Evolutionary conservation across 2,888 invertebrate genomes (phyloP), one percentile per base, ranked within the genome.

Genomic region (Biston betularia): DNA sequence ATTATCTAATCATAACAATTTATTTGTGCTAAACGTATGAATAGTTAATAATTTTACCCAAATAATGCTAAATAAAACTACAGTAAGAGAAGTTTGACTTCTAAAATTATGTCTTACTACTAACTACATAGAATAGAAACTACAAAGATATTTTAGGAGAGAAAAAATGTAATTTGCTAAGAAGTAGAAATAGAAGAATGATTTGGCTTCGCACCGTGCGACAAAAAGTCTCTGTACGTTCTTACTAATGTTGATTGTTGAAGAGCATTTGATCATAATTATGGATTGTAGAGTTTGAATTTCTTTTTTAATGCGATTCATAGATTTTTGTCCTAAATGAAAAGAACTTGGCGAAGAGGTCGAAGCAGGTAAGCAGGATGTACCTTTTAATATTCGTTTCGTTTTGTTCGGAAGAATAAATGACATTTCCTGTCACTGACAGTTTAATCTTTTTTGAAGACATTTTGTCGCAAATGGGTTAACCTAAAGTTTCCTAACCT

Each of bases 31-130:
- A 50, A 40, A 58, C 2, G 42, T 58, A 58, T 48, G 49, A 49
- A 40, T 49, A 49, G 38, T 38, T 38, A 38, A 38, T 38, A 9
- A 49, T 14, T 53, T 35, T 57, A 45, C 33, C 33, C 24, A 48
- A 61, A 57, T 8, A 55, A 64, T 61, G 48, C 14, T 45, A 63
- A 63, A 57, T 38, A 50, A 42, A 70, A 53, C 46, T 65, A 68
- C 44, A 58, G 38, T 58, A 5, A 49, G 58, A 59, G 73, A 75
- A 75, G 75, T 75, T 75, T 73, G 68, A 75, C 75, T 75, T 72
- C 73, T 65, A 62, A 75, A 71, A 71, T 70, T 68, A 71, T 65
- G 48, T 54, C 45, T 65, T 61, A 59, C 14, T 54, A 57, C 57
- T 58, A 69, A 56, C 34, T 46, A 54, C 49, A 63, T 54, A 54